These are phyloP conservation scores for Ranitomeya variabilis DNA, from an alignment of 2,113 vertebrate genomes.

Conservation along the genomic window DNA sequence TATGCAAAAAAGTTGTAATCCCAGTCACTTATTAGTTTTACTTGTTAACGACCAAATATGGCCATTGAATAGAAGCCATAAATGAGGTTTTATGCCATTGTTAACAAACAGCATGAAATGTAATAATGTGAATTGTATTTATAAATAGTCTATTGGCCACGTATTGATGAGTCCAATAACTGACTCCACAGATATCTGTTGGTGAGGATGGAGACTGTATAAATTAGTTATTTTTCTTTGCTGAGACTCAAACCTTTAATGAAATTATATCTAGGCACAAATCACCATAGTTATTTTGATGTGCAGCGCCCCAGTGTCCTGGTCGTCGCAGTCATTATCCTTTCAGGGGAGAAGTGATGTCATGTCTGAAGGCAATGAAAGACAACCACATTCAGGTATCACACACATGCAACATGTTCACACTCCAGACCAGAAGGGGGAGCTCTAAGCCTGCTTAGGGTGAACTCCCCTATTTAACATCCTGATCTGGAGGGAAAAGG, in stretches of 20 bases:
- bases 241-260: neutral
- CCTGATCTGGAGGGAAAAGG: too few relatives aligned
- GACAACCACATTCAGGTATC: too few relatives aligned
- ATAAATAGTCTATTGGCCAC: neutral
- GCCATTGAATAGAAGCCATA: neutral
- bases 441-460: too few relatives aligned
- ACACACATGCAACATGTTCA: too few relatives aligned
- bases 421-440: too few relatives aligned
- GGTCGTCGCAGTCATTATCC: too few relatives aligned
- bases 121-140: neutral
- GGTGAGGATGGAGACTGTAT: neutral
- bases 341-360: too few relatives aligned
- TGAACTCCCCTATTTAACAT: too few relatives aligned
- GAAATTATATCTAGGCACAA: neutral
- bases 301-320: too few relatives aligned
- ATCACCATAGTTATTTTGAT: neutral
- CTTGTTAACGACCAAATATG: conserved; percentile 5
- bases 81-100: conserved; percentile 9
- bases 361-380: too few relatives aligned
- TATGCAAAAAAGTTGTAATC: neutral
- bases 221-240: neutral
- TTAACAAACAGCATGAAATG: conserved; percentile 23
- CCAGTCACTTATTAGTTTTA: conserved; percentile 8
- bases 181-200: conserved; percentile 4
- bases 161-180: neutral